A percentile compares a stretch with the other conserved stretches of the same genome.
Evolutionary conservation across 2,113 vertebrate species (phyloP).

Genomic region (Microtus oregoni): DNA sequence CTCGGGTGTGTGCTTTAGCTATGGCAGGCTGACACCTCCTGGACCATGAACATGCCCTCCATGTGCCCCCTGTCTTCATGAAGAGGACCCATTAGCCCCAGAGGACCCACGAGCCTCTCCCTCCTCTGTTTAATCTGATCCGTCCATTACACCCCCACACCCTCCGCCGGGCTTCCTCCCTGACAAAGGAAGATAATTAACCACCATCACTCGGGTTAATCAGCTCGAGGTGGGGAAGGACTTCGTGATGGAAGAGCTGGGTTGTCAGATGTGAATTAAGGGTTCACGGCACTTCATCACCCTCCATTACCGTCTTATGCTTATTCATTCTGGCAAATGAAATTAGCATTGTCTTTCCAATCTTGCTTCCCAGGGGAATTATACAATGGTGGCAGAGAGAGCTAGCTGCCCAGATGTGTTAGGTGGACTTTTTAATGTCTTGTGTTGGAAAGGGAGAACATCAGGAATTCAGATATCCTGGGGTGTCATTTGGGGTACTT

Average conservation of each 20-base stretch:
- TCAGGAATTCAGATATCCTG: neutral
- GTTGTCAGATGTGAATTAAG: conserved; percentile 73
- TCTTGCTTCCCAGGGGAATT: conserved; percentile 68
- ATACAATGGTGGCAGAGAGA: conserved; percentile 62
- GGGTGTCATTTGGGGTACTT: neutral
- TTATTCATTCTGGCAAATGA: conserved; percentile 86
- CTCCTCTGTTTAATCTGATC: conserved; percentile 18
- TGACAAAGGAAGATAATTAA: conserved; percentile 66
- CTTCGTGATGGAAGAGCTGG: conserved; percentile 50
- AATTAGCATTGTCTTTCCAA: conserved; percentile 85
- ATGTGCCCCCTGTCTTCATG: neutral
- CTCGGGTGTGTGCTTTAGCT: neutral
- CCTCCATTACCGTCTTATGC: conserved; percentile 81
- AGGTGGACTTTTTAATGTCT: neutral
- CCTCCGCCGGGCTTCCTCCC: conserved; percentile 28
- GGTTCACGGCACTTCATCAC: conserved; percentile 78
- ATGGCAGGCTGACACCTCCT: neutral
- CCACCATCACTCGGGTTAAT: conserved; percentile 63
- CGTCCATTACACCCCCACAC: neutral
- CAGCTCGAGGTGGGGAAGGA: conserved; percentile 65
- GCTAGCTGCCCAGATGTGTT: conserved; percentile 49
- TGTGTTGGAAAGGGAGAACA: conserved; percentile 64
- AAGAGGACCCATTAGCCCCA: neutral
- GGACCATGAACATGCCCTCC: neutral
- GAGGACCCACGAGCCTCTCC: neutral